Evolutionary conservation across 1,140 invertebrate species (phyloP).

Genomic region (Hirudo medicinalis): DNA sequence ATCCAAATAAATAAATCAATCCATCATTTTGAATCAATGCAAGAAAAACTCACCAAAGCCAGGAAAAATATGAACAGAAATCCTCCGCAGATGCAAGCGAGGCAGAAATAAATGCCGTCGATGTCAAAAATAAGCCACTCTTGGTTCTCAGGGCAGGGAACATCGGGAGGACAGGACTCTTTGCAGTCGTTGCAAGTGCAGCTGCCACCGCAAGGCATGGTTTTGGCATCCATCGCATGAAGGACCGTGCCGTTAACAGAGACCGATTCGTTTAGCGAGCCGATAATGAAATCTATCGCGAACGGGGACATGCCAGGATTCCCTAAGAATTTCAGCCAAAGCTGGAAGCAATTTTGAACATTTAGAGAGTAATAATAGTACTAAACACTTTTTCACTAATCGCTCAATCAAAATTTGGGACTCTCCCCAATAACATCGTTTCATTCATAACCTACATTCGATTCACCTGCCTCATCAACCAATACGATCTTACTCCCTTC

Average conservation of each 20-base stretch:
- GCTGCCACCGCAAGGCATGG: slow-evolving; percentile 55
- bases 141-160: slow-evolving; percentile 49
- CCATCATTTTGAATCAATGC: neutral
- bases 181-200: slow-evolving; percentile 83
- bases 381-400: too few relatives aligned
- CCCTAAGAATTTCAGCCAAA: slow-evolving; percentile 42
- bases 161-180: slow-evolving; percentile 58
- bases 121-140: slow-evolving; percentile 58
- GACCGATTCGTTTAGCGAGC: slow-evolving; percentile 15
- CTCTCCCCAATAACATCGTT: too few relatives aligned
- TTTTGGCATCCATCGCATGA: slow-evolving; percentile 49
- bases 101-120: slow-evolving; percentile 62
- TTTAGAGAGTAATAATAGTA: slow-evolving; percentile 12
- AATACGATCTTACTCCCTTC: too few relatives aligned
- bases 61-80: slow-evolving; percentile 35
- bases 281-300: slow-evolving; percentile 57
- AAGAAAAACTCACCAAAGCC: slow-evolving; percentile 31
- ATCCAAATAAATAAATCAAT: neutral
- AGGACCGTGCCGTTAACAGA: slow-evolving; percentile 36
- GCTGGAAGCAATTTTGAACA: neutral
- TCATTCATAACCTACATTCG: too few relatives aligned
- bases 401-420: too few relatives aligned
- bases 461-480: too few relatives aligned
- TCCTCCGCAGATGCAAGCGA: slow-evolving; percentile 57
- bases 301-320: slow-evolving; percentile 48